Percentiles rank a stretch among this genome's conserved stretches.
Evolutionary conservation across 2,888 invertebrate genomes (phyloP).

Genomic region (Latrodectus hesperus): DNA sequence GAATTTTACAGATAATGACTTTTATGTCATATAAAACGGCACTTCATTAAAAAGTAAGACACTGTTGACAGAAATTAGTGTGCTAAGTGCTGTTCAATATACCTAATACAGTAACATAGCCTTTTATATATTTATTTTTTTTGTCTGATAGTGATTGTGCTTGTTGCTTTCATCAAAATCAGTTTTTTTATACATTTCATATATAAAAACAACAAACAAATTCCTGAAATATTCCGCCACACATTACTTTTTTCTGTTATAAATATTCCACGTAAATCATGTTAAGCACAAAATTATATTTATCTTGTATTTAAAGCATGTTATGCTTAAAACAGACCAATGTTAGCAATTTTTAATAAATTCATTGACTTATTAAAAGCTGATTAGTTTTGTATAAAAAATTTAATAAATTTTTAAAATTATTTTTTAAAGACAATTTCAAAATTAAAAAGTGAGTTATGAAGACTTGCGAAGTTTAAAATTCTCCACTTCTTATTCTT

Average conservation of each 20-base stretch:
- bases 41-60: constrained; percentile 66
- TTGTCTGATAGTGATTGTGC: constrained; percentile 34
- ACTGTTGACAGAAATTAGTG: constrained; percentile 65
- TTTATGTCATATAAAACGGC: constrained; percentile 63
- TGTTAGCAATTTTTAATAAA: too few relatives aligned
- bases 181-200: background rate
- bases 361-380: too few relatives aligned
- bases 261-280: background rate
- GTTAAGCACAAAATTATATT: too few relatives aligned
- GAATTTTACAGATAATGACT: constrained; percentile 37
- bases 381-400: too few relatives aligned
- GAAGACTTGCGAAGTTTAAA: too few relatives aligned
- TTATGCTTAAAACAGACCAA: too few relatives aligned
- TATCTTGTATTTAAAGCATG: too few relatives aligned
- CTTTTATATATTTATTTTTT: background rate
- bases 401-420: too few relatives aligned
- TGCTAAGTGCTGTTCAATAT: constrained; percentile 65
- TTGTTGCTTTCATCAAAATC: constrained; percentile 20
- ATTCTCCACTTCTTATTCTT: too few relatives aligned
- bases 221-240: constrained; percentile 33
- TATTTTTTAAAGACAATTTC: too few relatives aligned
- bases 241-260: background rate
- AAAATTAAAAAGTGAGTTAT: too few relatives aligned
- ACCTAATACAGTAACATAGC: constrained; percentile 42
- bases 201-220: constrained; percentile 49